A percentile compares a stretch with the other conserved stretches of the same genome.
phyloP scores from a whole-genome alignment of 2,888 invertebrate species.

The Mesorhabditis spiculigera region DNA sequence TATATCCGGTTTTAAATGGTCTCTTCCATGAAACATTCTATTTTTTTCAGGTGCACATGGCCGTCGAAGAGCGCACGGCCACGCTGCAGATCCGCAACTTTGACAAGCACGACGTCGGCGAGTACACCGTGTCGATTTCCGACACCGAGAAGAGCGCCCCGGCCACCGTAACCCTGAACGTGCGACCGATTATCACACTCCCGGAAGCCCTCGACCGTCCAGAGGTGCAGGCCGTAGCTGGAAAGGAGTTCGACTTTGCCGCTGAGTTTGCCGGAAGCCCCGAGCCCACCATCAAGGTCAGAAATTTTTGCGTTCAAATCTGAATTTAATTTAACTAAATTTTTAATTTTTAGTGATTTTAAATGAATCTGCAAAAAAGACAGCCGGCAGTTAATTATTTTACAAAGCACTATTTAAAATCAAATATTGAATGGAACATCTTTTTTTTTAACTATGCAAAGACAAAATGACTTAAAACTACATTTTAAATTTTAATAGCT shows the following conservation, averaged over 20 bases:
- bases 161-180: slow-evolving; percentile 44
- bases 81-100: slow-evolving; percentile 50
- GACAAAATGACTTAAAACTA: too few species aligned
- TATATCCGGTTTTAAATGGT: too few species aligned
- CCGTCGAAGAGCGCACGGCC: slow-evolving; percentile 38
- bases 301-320: slow-evolving; percentile 13
- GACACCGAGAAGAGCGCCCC: slow-evolving; percentile 45
- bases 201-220: slow-evolving; percentile 32
- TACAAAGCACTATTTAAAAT: too few species aligned
- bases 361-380: too few species aligned
- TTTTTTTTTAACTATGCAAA: too few species aligned
- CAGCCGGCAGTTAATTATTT: too few species aligned
- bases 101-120: slow-evolving; percentile 49
- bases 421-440: too few species aligned
- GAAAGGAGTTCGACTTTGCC: slow-evolving; percentile 42
- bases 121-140: slow-evolving; percentile 28
- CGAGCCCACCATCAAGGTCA: slow-evolving; percentile 47
- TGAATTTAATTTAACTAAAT: too few species aligned
- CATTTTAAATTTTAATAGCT: too few species aligned
- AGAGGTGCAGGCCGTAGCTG: slow-evolving; percentile 38
- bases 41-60: slow-evolving; percentile 26
- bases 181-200: slow-evolving; percentile 40
- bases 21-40: too few species aligned
- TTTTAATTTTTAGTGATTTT: too few species aligned
- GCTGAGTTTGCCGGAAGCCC: slow-evolving; percentile 44